Conservation (phyloP, 2,888 invertebrate species). For the Chydorus sphaericus region DNA sequence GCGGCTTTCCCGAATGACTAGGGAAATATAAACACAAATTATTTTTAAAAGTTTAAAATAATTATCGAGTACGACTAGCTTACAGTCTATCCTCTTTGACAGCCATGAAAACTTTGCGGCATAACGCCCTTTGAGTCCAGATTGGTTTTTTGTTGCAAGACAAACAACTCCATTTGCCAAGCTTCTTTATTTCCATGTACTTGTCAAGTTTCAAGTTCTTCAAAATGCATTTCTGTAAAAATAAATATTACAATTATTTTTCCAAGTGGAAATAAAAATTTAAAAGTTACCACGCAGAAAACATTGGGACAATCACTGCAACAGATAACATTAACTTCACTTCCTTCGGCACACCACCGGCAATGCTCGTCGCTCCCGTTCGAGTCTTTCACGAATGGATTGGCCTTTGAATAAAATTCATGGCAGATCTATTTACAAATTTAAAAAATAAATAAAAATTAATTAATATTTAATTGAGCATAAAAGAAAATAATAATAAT, state of each 20-base stretch:
- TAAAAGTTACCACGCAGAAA: constrained; percentile 28
- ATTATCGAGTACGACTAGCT: too few species aligned
- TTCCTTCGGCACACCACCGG: constrained; percentile 36
- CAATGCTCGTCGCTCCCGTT: constrained; percentile 35
- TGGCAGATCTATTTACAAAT: constrained; percentile 15
- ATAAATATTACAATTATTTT: neutral
- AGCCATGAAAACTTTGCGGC: constrained; percentile 22
- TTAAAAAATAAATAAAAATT: neutral
- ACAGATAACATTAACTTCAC: constrained; percentile 30
- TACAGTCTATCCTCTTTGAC: neutral
- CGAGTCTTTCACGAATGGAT: constrained; percentile 25
- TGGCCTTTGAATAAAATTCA: constrained; percentile 19
- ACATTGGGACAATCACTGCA: constrained; percentile 34
- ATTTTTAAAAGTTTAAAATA: too few species aligned
- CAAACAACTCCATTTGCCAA: constrained; percentile 34
- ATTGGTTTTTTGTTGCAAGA: constrained; percentile 33
- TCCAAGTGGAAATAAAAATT: neutral
- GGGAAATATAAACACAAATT: too few species aligned
- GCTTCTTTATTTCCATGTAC: constrained; percentile 22
- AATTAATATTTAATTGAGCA: neutral
- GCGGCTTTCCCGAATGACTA: neutral
- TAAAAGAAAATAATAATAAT: neutral
- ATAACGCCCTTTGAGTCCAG: constrained; percentile 28
- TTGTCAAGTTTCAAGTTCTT: constrained; percentile 32
- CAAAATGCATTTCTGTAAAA: constrained; percentile 30